Conservation (phyloP, 2,797 vertebrate species). For the Kryptopterus vitreolus region DNA sequence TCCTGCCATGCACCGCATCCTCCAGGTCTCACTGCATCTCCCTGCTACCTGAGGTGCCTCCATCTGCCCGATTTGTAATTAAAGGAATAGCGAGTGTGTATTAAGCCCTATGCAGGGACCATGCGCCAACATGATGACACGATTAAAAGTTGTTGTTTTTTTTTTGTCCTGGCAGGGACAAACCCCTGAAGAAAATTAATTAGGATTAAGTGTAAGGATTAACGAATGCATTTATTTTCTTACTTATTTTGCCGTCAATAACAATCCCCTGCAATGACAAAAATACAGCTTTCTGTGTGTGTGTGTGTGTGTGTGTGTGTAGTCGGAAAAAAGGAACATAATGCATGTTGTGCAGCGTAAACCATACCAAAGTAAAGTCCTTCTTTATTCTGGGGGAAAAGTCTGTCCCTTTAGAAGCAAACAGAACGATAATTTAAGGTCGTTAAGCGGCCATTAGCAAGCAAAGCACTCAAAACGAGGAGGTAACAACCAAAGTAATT, state of each 20-base stretch:
- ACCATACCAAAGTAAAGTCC: conserved; percentile 30
- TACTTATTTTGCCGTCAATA: conserved; percentile 1
- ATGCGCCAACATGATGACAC: background rate
- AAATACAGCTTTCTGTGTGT: background rate
- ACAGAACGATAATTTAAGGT: conserved; percentile 36
- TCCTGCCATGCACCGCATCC: conserved; percentile 57
- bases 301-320: background rate
- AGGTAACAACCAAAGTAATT: conserved; percentile 50
- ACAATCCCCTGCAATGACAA: background rate
- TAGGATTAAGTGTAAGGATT: conserved; percentile 4
- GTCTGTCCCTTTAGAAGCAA: conserved; percentile 34
- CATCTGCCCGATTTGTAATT: conserved; percentile 47
- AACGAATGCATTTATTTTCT: background rate
- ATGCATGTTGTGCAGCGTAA: conserved; percentile 15
- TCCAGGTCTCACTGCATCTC: conserved; percentile 57
- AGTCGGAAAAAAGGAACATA: background rate
- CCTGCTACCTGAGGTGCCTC: conserved; percentile 52
- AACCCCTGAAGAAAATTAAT: conserved; percentile 15
- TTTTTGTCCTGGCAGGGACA: background rate
- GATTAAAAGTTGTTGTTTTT: background rate
- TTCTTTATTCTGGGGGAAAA: conserved; percentile 26
- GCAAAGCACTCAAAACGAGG: conserved; percentile 47
- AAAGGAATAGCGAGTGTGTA: conserved; percentile 37
- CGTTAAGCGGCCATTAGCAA: conserved; percentile 54
- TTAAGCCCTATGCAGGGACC: background rate